Percentiles rank a stretch among this genome's conserved stretches.
Conservation (phyloP, 1,140 invertebrate genomes). For the Anadara kagoshimensis region DNA sequence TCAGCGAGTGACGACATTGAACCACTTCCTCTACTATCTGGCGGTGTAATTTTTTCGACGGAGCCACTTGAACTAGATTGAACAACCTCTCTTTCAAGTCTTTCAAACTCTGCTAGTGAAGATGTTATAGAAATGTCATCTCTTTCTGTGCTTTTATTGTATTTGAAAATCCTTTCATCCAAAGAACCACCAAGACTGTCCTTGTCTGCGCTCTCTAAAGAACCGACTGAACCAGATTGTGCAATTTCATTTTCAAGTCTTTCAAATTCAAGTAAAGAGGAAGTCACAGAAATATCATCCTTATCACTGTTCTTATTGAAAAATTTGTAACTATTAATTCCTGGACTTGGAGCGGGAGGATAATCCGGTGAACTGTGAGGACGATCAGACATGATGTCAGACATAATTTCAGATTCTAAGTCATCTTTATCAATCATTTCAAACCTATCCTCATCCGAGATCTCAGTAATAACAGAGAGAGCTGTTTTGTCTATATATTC, state of each 20-base stretch:
- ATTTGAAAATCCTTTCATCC: conserved; percentile 52
- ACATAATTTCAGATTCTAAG: conserved; percentile 56
- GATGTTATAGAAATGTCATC: conserved; percentile 94
- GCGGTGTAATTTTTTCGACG: conserved; percentile 62
- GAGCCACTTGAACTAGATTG: conserved; percentile 76
- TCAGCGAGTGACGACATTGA: conserved; percentile 74
- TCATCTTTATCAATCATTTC: conserved; percentile 69
- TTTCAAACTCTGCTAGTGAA: conserved; percentile 95
- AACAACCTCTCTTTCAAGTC: conserved; percentile 88
- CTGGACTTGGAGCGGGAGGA: conserved; percentile 58
- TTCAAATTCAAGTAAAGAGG: conserved; percentile 75
- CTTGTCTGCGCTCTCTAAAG: conserved; percentile 58
- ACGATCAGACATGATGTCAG: conserved; percentile 49
- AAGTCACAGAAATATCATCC: conserved; percentile 74
- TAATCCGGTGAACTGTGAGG: conserved; percentile 59
- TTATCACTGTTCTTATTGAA: conserved; percentile 68
- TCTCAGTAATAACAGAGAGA: conserved; percentile 67
- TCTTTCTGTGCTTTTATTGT: conserved; percentile 81
- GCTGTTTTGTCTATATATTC: conserved; percentile 68
- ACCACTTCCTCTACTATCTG: conserved; percentile 73
- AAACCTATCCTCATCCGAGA: conserved; percentile 68
- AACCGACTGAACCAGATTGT: conserved; percentile 60
- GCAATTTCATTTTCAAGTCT: conserved; percentile 72
- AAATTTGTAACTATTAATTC: conserved; percentile 67
- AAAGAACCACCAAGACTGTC: conserved; percentile 55